phyloP scores from a whole-genome alignment of 2,888 invertebrate species.

The Ophioninae sp. region DNA sequence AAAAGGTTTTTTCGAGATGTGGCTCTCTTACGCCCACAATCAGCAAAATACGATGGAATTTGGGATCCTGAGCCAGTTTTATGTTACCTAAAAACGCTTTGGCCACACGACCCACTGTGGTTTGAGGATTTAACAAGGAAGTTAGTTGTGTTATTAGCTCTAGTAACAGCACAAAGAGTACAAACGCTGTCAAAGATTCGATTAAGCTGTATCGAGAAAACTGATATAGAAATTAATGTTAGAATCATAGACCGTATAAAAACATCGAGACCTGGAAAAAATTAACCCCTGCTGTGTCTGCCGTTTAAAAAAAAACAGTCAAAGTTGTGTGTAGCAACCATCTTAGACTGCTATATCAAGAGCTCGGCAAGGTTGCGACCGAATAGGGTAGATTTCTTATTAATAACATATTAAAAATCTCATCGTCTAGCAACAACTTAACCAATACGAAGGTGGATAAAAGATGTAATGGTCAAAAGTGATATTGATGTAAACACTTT shows the following conservation, averaged over 20 bases:
- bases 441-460: slow-evolving; percentile 40
- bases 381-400: slow-evolving; percentile 32
- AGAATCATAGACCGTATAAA: slow-evolving; percentile 44
- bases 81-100: slow-evolving; percentile 35
- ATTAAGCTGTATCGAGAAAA: too few species aligned
- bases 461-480: slow-evolving; percentile 44
- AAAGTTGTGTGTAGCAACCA: slow-evolving; percentile 40
- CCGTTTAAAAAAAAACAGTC: slow-evolving; percentile 39
- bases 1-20: slow-evolving; percentile 67
- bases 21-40: slow-evolving; percentile 63
- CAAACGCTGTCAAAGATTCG: too few species aligned
- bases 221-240: slow-evolving; percentile 29
- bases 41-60: too few species aligned
- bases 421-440: too few species aligned
- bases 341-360: slow-evolving; percentile 32
- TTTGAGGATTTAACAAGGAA: slow-evolving; percentile 39
- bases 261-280: slow-evolving; percentile 41
- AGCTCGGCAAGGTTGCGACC: slow-evolving; percentile 18
- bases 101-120: slow-evolving; percentile 37
- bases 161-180: slow-evolving; percentile 44
- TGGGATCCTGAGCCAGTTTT: slow-evolving; percentile 68
- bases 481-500: too few species aligned
- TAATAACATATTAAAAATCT: slow-evolving; percentile 30
- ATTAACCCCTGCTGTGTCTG: slow-evolving; percentile 26
- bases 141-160: slow-evolving; percentile 43